Conservation (phyloP, 2,888 invertebrate genomes). For the Lordiphosa andalusiaca region DNA sequence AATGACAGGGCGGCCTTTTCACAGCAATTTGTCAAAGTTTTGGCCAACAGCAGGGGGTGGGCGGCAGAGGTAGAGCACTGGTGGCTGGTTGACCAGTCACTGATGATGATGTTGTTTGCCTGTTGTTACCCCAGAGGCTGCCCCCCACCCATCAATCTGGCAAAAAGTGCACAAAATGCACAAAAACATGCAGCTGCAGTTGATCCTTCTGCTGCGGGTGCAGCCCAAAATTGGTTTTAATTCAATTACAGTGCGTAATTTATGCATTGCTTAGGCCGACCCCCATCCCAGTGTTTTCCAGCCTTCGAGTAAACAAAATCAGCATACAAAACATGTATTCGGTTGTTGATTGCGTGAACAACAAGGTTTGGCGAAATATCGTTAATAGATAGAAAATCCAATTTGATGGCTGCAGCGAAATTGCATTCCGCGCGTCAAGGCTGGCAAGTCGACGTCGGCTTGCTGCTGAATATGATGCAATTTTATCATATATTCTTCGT, state of each 20-base stretch:
- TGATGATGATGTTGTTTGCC: conserved; percentile 42
- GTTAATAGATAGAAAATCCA: too few species aligned
- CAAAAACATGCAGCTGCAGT: conserved; percentile 32
- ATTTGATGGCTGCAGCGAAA: too few species aligned
- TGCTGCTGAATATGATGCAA: too few species aligned
- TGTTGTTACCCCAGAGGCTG: conserved; percentile 16
- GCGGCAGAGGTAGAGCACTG: neutral
- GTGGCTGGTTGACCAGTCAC: conserved; percentile 27
- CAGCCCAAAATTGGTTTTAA: conserved; percentile 63
- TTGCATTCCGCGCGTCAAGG: too few species aligned
- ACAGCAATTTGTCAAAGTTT: conserved; percentile 61
- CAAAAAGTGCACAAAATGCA: conserved; percentile 41
- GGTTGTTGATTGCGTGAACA: too few species aligned
- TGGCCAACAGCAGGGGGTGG: conserved; percentile 13
- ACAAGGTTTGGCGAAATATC: too few species aligned
- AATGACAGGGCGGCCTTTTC: conserved; percentile 16
- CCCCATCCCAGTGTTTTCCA: conserved; percentile 1
- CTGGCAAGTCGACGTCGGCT: too few species aligned
- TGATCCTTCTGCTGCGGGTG: conserved; percentile 35
- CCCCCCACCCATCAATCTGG: neutral
- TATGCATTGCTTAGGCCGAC: conserved; percentile 58
- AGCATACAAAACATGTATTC: neutral
- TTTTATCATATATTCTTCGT: too few species aligned
- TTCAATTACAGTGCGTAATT: conserved; percentile 65
- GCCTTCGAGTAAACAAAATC: conserved; percentile 5